Evolutionary conservation across 64 coral and sea anemone species (phyloP).

Genomic region (Dendronephthya gigantea): DNA sequence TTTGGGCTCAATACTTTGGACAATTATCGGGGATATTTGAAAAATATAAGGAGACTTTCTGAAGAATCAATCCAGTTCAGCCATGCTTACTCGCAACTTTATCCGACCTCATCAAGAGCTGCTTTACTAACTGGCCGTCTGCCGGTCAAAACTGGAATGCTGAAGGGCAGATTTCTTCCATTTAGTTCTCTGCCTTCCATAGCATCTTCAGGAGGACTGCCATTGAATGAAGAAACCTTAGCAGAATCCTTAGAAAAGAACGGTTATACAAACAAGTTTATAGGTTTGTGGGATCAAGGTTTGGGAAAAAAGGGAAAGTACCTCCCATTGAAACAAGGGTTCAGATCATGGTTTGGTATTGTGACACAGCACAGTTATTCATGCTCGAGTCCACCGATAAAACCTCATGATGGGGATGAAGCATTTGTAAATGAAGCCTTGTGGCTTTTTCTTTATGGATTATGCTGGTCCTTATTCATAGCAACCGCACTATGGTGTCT

Average conservation of each 20-base stretch:
- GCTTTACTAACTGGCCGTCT: constrained; percentile 73
- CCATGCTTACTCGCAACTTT: constrained; percentile 61
- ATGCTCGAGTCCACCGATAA: constrained; percentile 18
- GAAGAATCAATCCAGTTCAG: constrained; percentile 44
- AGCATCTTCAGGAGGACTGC: constrained; percentile 71
- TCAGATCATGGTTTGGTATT: constrained; percentile 77
- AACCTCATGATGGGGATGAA: neutral
- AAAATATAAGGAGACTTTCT: constrained; percentile 49
- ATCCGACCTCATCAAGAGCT: constrained; percentile 50
- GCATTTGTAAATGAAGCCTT: neutral
- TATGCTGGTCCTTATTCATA: constrained; percentile 7
- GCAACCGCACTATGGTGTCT: constrained; percentile 12
- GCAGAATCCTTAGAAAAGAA: constrained; percentile 48
- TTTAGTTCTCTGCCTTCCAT: constrained; percentile 67
- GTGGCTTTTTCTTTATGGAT: neutral
- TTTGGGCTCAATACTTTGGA: neutral
- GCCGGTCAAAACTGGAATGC: constrained; percentile 72
- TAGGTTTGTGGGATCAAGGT: constrained; percentile 74
- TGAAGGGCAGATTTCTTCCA: constrained; percentile 68
- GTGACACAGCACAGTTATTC: constrained; percentile 46
- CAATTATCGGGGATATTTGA: neutral
- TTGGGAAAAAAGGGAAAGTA: constrained; percentile 53
- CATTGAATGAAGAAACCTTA: constrained; percentile 33
- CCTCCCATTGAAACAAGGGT: constrained; percentile 66
- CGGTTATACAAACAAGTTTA: constrained; percentile 59